Evolutionary conservation across 2,113 vertebrate species (phyloP).

Genomic region (Guaruba guarouba): DNA sequence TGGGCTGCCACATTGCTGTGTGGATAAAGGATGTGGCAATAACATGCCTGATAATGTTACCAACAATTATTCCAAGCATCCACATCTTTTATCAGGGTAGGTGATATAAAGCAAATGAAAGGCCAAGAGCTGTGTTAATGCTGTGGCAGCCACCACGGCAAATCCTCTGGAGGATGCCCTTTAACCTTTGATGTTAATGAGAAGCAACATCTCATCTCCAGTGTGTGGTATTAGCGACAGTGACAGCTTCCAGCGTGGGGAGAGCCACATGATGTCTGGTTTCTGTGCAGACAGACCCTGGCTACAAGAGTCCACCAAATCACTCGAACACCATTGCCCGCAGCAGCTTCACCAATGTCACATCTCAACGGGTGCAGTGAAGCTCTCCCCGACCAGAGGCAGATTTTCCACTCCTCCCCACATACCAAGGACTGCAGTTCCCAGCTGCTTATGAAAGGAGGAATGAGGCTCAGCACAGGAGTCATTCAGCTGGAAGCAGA

Average conservation of each 20-base stretch:
- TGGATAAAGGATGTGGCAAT: accelerated
- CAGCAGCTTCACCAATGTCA: background rate
- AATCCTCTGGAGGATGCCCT: background rate
- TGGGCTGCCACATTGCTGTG: accelerated
- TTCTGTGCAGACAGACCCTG: background rate
- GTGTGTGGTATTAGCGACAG: background rate
- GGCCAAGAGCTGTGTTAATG: background rate
- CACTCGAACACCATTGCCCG: background rate
- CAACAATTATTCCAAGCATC: background rate
- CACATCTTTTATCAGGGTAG: background rate
- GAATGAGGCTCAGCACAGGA: background rate
- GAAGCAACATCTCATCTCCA: slow-evolving; percentile 8
- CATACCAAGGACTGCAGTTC: background rate
- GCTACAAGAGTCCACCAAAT: background rate
- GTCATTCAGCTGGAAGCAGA: background rate
- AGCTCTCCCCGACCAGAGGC: background rate
- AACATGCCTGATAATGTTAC: background rate
- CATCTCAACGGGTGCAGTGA: background rate
- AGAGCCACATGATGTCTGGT: slow-evolving; percentile 54
- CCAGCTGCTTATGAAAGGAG: background rate
- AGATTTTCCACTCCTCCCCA: background rate
- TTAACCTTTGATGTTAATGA: slow-evolving; percentile 22
- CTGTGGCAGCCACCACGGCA: background rate
- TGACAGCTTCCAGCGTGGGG: slow-evolving; percentile 7
- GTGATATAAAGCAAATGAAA: background rate